Conservation (phyloP, 1,140 invertebrate species). For the Camponotus floridanus region DNA sequence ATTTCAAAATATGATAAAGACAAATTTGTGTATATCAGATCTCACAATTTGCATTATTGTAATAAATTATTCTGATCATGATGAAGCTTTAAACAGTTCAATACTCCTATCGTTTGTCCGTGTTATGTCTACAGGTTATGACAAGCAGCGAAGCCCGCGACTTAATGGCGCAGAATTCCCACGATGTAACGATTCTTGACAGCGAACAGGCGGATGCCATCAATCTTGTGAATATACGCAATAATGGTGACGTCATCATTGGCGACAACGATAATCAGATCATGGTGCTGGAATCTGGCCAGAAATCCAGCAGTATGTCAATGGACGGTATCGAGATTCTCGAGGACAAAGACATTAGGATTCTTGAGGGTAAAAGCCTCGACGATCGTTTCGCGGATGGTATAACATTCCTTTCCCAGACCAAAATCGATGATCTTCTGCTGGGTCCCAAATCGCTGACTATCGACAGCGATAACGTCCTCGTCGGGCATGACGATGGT, state of each 20-base stretch:
- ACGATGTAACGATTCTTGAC: constrained; percentile 83
- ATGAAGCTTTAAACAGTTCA: constrained; percentile 54
- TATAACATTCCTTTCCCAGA: constrained; percentile 79
- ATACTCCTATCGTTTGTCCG: constrained; percentile 1
- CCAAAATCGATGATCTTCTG: constrained; percentile 83
- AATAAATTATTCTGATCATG: constrained; percentile 40
- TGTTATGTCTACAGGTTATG: constrained; percentile 78
- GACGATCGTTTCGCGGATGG: constrained; percentile 79
- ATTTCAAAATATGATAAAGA: neutral
- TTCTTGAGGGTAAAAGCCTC: constrained; percentile 79
- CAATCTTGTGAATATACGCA: constrained; percentile 78
- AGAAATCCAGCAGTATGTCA: constrained; percentile 74
- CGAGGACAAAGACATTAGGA: constrained; percentile 81
- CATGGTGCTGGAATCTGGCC: constrained; percentile 80
- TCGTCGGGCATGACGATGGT: constrained; percentile 69
- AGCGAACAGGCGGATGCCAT: constrained; percentile 82
- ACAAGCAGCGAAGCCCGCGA: constrained; percentile 84
- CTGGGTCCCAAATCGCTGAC: constrained; percentile 75
- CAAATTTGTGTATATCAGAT: neutral
- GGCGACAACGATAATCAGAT: constrained; percentile 78
- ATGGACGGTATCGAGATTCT: constrained; percentile 80
- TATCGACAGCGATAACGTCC: constrained; percentile 60
- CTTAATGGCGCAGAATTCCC: constrained; percentile 84
- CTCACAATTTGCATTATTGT: neutral
- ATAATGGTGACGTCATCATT: constrained; percentile 69